phyloP scores from a whole-genome alignment of 1,140 invertebrate genomes.

The Papilio dardanus region DNA sequence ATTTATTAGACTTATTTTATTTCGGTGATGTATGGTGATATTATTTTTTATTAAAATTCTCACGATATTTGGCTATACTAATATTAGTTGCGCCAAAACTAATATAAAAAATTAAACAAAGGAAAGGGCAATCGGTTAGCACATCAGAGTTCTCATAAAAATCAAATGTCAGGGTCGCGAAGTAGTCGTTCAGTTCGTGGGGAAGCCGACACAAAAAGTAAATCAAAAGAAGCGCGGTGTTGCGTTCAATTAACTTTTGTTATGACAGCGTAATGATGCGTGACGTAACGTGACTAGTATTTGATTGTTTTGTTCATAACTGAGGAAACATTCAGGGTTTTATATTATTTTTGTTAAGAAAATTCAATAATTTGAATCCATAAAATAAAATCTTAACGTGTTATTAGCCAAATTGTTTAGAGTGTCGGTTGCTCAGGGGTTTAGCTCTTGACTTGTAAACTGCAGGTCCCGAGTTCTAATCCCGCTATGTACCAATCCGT shows the following conservation, averaged over 20 bases:
- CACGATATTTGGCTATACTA: background rate
- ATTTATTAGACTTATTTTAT: no score
- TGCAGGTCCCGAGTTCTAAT: no score
- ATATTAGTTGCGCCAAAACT: background rate
- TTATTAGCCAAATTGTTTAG: no score
- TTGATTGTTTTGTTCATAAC: background rate
- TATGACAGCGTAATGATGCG: conserved; percentile 22
- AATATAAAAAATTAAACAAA: background rate
- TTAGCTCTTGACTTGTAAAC: no score
- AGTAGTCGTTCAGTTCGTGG: conserved; percentile 15
- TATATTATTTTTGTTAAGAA: background rate
- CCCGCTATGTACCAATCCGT: no score
- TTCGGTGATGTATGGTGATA: no score
- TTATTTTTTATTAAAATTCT: background rate
- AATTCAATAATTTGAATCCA: background rate
- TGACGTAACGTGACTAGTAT: conserved; percentile 24
- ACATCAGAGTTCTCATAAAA: conserved; percentile 31
- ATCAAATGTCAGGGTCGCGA: conserved; percentile 42
- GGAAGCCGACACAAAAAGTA: conserved; percentile 29
- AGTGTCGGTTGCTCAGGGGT: no score
- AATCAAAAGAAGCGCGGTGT: conserved; percentile 35
- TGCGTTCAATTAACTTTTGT: conserved; percentile 17
- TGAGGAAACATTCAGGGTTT: background rate
- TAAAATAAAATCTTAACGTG: background rate
- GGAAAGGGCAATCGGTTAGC: conserved; percentile 12